Conservation (phyloP, 1,140 invertebrate genomes). For the Euura saliciscinereae region DNA sequence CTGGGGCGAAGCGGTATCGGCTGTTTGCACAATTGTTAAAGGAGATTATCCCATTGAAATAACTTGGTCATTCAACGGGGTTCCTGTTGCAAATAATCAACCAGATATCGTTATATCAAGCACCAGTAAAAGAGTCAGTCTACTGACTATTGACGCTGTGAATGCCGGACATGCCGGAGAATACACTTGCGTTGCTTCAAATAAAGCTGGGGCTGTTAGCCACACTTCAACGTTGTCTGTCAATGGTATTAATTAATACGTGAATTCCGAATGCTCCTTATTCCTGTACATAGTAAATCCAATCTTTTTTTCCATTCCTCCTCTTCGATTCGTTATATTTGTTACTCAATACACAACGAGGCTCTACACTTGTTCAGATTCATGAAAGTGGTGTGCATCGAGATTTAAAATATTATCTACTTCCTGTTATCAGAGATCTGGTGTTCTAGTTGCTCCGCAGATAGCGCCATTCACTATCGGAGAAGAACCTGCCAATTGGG, state of each 20-base stretch:
- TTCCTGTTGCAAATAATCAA: slow-evolving; percentile 40
- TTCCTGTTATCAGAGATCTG: neutral
- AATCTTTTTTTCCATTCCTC: neutral
- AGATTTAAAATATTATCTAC: neutral
- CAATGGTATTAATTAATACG: slow-evolving; percentile 67
- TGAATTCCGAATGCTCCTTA: neutral
- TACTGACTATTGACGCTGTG: slow-evolving; percentile 75
- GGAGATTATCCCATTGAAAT: slow-evolving; percentile 75
- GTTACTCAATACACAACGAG: neutral
- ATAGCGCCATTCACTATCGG: slow-evolving; percentile 69
- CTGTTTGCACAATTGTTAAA: slow-evolving; percentile 72
- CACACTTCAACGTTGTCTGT: slow-evolving; percentile 74
- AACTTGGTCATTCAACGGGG: slow-evolving; percentile 64
- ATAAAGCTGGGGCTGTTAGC: slow-evolving; percentile 71
- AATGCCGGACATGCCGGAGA: slow-evolving; percentile 75
- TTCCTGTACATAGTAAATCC: neutral
- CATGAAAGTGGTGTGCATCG: neutral
- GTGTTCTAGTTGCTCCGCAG: slow-evolving; percentile 64
- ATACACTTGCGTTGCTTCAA: slow-evolving; percentile 79
- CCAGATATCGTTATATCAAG: slow-evolving; percentile 52
- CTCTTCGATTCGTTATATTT: neutral
- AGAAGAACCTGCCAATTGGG: slow-evolving; percentile 64
- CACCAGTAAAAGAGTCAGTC: slow-evolving; percentile 63
- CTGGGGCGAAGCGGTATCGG: slow-evolving; percentile 74
- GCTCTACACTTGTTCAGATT: neutral